phyloP scores from a whole-genome alignment of 2,797 vertebrate species.

The Sebastes taczanowskii region DNA sequence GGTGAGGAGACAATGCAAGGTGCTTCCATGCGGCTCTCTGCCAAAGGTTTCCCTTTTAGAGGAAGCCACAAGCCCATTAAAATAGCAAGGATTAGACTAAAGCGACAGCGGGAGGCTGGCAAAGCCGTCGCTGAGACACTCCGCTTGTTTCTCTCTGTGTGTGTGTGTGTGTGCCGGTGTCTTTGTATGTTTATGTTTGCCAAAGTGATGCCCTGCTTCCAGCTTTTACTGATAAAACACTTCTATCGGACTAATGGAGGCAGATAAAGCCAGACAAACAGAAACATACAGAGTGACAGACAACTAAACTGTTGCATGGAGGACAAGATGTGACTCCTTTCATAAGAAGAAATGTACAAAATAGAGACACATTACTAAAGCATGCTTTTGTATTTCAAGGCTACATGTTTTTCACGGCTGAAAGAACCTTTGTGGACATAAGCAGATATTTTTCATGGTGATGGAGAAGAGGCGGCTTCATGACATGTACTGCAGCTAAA shows the following conservation, averaged over 20 bases:
- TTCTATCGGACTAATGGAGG: background rate
- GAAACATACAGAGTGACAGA: background rate
- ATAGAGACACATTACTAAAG: background rate
- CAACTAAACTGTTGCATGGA: background rate
- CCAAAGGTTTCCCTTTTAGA: slow-evolving; percentile 60
- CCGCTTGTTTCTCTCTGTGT: background rate
- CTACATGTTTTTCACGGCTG: background rate
- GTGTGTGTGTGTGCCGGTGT: background rate
- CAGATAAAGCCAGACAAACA: background rate
- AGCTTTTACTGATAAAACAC: slow-evolving; percentile 5
- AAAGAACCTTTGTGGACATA: background rate
- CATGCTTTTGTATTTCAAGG: slow-evolving; percentile 1
- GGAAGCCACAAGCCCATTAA: slow-evolving; percentile 65
- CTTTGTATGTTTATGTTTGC: slow-evolving; percentile 13
- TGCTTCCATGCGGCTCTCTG: slow-evolving; percentile 8
- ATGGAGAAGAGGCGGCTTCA: background rate
- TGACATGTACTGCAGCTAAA: no score
- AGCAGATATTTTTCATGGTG: background rate
- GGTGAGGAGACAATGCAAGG: slow-evolving; percentile 23
- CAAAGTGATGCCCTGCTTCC: slow-evolving; percentile 23
- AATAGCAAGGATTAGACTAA: slow-evolving; percentile 65
- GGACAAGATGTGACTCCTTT: background rate
- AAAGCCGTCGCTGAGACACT: slow-evolving; percentile 52
- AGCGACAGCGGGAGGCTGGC: slow-evolving; percentile 51
- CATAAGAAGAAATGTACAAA: background rate